These are phyloP conservation scores for Syndactyla subalaris DNA, from an alignment of 2,797 vertebrate species.

Conservation along the genomic window DNA sequence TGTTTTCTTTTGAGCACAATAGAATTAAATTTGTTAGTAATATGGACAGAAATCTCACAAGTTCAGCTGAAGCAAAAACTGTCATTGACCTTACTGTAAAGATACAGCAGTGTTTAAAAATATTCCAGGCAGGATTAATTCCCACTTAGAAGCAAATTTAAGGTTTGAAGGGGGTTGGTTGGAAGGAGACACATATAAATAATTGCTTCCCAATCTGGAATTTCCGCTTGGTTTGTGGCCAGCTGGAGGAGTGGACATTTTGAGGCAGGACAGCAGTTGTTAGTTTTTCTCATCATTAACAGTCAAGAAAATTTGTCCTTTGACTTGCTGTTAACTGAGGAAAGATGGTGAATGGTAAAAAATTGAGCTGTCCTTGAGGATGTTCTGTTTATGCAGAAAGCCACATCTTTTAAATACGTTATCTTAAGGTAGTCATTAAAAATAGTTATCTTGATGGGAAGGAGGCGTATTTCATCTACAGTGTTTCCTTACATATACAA, in stretches of 20 bases:
- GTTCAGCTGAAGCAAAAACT: not conserved
- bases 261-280: not conserved
- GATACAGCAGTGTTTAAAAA: not conserved
- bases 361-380: not conserved
- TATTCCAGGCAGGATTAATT: not conserved
- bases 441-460: not conserved
- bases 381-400: not conserved
- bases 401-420: not conserved
- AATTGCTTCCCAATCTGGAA: conserved; percentile 41
- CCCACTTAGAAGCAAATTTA: not conserved
- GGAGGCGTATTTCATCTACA: not conserved
- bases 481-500: not conserved
- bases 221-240: conserved; percentile 45
- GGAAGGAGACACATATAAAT: conserved; percentile 18
- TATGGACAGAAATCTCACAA: not conserved
- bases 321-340: not conserved
- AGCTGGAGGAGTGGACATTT: conserved; percentile 6
- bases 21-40: not conserved
- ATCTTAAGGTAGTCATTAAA: not conserved
- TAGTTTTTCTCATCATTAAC: conserved; percentile 49
- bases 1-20: not conserved
- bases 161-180: not conserved
- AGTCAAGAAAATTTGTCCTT: conserved; percentile 30
- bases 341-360: not conserved
- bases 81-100: not conserved